Evolutionary conservation across 2,113 vertebrate genomes (phyloP).

Genomic region (Albula glossodonta): DNA sequence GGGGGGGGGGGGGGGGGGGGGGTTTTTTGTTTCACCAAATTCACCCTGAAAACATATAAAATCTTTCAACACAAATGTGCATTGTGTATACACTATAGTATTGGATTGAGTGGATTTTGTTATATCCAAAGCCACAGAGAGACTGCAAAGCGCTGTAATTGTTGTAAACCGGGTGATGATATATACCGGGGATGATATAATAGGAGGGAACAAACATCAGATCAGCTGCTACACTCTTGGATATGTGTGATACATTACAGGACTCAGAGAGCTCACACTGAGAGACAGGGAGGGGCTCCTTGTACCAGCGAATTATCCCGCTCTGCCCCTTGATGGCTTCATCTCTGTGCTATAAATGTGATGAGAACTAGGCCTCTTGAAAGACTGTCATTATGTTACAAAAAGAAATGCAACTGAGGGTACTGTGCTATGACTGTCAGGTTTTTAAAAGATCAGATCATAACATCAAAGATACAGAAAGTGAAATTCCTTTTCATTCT

Average conservation of each 20-base stretch:
- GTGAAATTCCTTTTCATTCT: neutral
- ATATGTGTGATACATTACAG: neutral
- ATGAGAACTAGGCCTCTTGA: neutral
- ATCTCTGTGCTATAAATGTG: neutral
- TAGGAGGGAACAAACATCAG: neutral
- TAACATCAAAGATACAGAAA: neutral
- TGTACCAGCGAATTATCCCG: neutral
- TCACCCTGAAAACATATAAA: neutral
- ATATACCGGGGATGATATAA: neutral
- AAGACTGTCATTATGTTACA: neutral
- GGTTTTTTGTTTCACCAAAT: neutral
- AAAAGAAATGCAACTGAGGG: neutral
- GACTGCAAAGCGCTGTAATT: neutral
- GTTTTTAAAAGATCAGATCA: neutral
- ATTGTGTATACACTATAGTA: neutral
- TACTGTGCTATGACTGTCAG: neutral
- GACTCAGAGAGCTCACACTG: neutral
- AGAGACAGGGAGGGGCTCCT: neutral
- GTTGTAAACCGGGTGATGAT: neutral
- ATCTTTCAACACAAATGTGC: neutral
- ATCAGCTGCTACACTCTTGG: neutral
- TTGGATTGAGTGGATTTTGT: neutral
- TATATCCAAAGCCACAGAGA: neutral
- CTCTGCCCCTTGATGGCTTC: neutral
- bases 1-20: no score